These are phyloP conservation scores for Morone saxatilis DNA, from an alignment of 2,113 vertebrate genomes.

Conservation along the genomic window DNA sequence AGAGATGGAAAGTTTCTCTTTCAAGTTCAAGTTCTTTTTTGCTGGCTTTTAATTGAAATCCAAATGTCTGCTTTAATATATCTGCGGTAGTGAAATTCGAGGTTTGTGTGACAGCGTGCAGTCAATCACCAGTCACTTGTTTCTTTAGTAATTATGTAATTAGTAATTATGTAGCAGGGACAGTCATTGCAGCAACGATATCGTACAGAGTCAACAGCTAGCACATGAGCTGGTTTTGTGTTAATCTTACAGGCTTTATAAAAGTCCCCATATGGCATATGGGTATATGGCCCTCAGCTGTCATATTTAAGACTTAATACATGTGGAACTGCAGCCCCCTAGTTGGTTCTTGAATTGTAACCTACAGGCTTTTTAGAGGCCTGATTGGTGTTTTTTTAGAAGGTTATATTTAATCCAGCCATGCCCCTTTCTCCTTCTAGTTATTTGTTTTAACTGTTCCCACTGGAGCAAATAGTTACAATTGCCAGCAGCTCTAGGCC, in stretches of 20 bases:
- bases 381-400: slow-evolving; percentile 22
- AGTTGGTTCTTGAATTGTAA: slow-evolving; percentile 39
- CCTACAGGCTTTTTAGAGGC: slow-evolving; percentile 27
- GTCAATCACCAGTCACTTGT: slow-evolving; percentile 11
- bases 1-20: slow-evolving; percentile 7
- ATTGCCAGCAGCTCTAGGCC: slow-evolving; percentile 45
- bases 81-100: slow-evolving; percentile 8
- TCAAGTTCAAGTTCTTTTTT: background rate
- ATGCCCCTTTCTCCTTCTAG: slow-evolving; percentile 26
- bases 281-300: slow-evolving; percentile 12
- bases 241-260: slow-evolving; percentile 11
- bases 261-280: background rate
- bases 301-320: slow-evolving; percentile 37
- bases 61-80: background rate
- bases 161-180: slow-evolving; percentile 19
- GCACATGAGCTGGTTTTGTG: background rate
- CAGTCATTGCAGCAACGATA: background rate
- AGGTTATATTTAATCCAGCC: slow-evolving; percentile 41
- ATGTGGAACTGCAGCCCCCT: slow-evolving; percentile 17
- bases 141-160: slow-evolving; percentile 7
- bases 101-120: slow-evolving; percentile 6
- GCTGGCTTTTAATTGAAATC: slow-evolving; percentile 11
- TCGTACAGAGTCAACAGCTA: background rate
- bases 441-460: slow-evolving; percentile 59
- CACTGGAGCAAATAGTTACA: slow-evolving; percentile 27